Percentiles rank a stretch among this genome's conserved stretches.
These are phyloP conservation scores for Ptiloglossa arizonensis DNA, from an alignment of 1,140 invertebrate genomes.

Conservation along the genomic window DNA sequence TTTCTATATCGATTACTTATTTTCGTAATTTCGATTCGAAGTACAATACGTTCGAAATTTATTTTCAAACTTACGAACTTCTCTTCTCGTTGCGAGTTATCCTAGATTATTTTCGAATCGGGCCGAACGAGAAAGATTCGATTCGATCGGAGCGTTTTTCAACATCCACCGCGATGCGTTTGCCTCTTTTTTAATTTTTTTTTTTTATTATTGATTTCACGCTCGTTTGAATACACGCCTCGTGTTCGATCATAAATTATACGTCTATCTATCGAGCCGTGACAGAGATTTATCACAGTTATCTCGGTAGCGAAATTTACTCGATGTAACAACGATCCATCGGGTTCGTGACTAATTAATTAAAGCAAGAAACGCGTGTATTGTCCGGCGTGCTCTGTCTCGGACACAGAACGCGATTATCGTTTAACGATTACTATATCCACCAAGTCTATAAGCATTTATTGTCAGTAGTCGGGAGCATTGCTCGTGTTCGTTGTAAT, in stretches of 20 bases:
- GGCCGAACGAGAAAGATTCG: neutral
- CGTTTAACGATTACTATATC: slow-evolving; percentile 15
- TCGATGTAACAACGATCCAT: slow-evolving; percentile 37
- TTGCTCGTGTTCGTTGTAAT: neutral
- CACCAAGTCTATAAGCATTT: slow-evolving; percentile 39
- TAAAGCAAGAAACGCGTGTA: slow-evolving; percentile 32
- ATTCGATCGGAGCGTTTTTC: neutral
- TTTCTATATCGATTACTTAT: too few species aligned
- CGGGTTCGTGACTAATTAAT: slow-evolving; percentile 33
- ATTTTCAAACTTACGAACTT: neutral
- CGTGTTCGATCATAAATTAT: slow-evolving; percentile 37
- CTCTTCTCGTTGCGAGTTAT: neutral
- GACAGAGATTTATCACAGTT: slow-evolving; percentile 49
- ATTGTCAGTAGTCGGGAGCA: neutral
- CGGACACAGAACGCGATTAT: slow-evolving; percentile 28
- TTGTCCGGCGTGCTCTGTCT: neutral
- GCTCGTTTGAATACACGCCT: slow-evolving; percentile 1
- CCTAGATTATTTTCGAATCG: slow-evolving; percentile 8
- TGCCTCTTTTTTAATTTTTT: neutral
- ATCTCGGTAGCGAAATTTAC: slow-evolving; percentile 30
- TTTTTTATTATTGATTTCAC: slow-evolving; percentile 27
- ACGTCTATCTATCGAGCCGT: slow-evolving; percentile 30
- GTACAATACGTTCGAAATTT: neutral
- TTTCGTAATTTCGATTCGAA: too few species aligned
- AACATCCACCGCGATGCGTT: neutral